phyloP scores from a whole-genome alignment of 2,113 vertebrate species.

The Poecile atricapillus region DNA sequence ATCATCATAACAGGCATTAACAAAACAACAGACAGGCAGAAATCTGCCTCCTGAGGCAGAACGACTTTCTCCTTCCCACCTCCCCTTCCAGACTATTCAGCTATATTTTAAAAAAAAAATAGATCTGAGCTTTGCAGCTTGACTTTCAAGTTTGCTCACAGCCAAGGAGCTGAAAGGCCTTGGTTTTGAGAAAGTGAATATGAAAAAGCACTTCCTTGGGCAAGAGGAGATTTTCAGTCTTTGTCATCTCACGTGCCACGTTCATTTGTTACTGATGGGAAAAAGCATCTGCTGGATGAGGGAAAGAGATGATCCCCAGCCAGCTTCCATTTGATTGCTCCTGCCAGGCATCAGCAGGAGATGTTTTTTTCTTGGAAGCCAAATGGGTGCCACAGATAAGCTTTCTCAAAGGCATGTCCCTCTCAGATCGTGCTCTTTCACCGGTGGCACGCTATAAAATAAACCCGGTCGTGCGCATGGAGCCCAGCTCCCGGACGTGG shows the following conservation, averaged over 20 bases:
- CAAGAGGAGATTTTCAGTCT: neutral
- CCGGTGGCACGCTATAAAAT: neutral
- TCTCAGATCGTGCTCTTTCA: neutral
- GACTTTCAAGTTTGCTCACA: neutral
- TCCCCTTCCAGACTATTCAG: neutral
- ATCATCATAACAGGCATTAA: neutral
- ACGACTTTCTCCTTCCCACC: neutral
- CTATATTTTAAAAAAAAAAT: neutral
- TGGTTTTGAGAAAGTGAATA: neutral
- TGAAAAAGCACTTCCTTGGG: neutral
- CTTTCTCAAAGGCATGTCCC: neutral
- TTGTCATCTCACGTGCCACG: rapidly evolving
- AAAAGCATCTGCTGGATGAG: rapidly evolving
- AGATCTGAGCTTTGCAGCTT: neutral
- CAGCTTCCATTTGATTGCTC: neutral
- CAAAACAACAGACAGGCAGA: neutral
- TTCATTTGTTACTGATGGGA: neutral
- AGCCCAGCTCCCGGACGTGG: neutral
- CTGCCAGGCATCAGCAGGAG: neutral
- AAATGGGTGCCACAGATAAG: slow-evolving; percentile 37
- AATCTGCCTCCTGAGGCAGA: neutral
- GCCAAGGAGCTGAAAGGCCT: neutral
- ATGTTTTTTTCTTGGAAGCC: neutral
- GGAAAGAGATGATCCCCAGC: neutral
- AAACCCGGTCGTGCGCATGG: rapidly evolving